Percentiles rank a stretch among this genome's conserved stretches.
phyloP scores from a whole-genome alignment of 2,888 invertebrate genomes.

The Ennomos fuscantarius region DNA sequence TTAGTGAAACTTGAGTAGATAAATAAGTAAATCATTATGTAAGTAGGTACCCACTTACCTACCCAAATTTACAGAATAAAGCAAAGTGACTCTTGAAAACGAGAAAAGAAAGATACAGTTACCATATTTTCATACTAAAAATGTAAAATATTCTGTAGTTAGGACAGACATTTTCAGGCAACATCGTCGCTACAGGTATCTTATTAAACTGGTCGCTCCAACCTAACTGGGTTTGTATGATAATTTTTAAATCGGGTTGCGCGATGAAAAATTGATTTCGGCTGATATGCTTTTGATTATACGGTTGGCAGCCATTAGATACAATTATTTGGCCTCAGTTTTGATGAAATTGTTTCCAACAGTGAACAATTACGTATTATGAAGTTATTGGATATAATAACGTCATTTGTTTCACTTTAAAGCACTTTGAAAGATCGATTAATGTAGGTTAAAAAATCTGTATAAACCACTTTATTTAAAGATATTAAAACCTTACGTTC shows the following conservation, averaged over 20 bases:
- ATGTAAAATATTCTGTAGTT: too few species aligned
- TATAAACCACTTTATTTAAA: too few species aligned
- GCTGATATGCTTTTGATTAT: slow-evolving; percentile 82
- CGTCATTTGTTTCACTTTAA: slow-evolving; percentile 41
- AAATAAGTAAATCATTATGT: too few species aligned
- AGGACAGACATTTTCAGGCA: slow-evolving; percentile 17
- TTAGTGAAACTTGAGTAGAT: too few species aligned
- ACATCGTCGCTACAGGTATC: slow-evolving; percentile 37
- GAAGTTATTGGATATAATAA: slow-evolving; percentile 35
- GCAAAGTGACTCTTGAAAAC: background rate
- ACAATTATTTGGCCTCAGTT: slow-evolving; percentile 72
- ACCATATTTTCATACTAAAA: too few species aligned
- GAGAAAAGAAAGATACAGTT: background rate
- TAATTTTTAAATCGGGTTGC: slow-evolving; percentile 78
- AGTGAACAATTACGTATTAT: slow-evolving; percentile 49
- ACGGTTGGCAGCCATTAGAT: slow-evolving; percentile 73
- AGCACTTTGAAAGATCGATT: background rate
- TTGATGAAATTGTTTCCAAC: slow-evolving; percentile 54
- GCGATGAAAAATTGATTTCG: slow-evolving; percentile 82
- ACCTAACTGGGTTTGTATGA: slow-evolving; percentile 66
- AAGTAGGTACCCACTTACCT: too few species aligned
- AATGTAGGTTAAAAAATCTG: too few species aligned
- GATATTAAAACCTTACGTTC: too few species aligned
- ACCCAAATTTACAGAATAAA: too few species aligned
- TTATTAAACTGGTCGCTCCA: slow-evolving; percentile 48